These are phyloP conservation scores for Rhea americana DNA, from an alignment of 2,113 vertebrate genomes.

Conservation along the genomic window DNA sequence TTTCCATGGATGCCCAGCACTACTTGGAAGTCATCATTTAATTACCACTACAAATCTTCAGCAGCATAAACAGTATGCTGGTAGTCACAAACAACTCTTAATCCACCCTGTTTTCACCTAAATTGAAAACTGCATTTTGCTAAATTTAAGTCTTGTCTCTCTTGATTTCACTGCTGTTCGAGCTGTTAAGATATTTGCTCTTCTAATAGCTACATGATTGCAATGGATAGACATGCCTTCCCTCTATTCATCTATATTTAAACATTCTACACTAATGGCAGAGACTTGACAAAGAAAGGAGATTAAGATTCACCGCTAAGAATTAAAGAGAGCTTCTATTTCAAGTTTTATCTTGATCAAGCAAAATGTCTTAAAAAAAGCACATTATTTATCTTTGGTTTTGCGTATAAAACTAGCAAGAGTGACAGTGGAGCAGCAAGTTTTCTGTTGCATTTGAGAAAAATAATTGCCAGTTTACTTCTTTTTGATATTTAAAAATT, in stretches of 20 bases:
- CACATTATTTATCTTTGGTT: not conserved
- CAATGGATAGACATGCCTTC: not conserved
- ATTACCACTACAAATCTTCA: constrained; percentile 40
- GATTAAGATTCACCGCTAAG: constrained; percentile 20
- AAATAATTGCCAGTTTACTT: not conserved
- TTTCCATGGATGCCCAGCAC: constrained; percentile 6
- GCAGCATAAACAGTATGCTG: not conserved
- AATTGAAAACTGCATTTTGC: not conserved
- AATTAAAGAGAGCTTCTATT: constrained; percentile 1
- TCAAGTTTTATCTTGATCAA: not conserved
- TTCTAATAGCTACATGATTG: constrained; percentile 8
- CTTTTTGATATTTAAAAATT: not conserved
- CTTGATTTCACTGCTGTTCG: not conserved
- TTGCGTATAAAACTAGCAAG: not conserved
- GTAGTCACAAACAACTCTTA: constrained; percentile 27
- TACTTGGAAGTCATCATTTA: constrained; percentile 30
- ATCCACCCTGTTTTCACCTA: not conserved
- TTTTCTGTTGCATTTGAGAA: not conserved
- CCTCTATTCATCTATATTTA: constrained; percentile 28
- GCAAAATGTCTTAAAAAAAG: not conserved
- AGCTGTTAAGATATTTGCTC: constrained; percentile 3
- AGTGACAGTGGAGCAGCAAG: not conserved
- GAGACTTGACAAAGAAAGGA: not conserved
- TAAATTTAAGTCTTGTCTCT: not conserved
- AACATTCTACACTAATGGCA: not conserved